Evolutionary conservation across 2,113 vertebrate species (phyloP).

Genomic region (Salvelinus fontinalis): DNA sequence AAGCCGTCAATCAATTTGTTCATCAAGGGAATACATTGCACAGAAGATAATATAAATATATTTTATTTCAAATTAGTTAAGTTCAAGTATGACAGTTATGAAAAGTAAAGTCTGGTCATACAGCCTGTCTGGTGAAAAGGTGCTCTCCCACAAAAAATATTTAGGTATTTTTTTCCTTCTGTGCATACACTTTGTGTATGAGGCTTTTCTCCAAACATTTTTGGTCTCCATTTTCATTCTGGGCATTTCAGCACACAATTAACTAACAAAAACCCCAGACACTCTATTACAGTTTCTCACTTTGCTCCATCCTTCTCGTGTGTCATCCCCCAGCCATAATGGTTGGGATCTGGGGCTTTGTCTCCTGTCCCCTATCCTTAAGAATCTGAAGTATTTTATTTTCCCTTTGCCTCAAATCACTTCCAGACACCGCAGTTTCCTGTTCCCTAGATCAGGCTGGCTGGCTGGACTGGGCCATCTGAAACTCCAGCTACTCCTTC

Average conservation of each 20-base stretch:
- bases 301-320: constrained; percentile 11
- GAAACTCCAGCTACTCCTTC: constrained; percentile 33
- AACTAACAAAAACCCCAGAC: constrained; percentile 10
- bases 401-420: constrained; percentile 75
- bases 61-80: not conserved
- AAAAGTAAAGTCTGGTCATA: not conserved
- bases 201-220: not conserved
- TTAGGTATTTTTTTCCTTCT: not conserved
- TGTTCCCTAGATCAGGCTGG: constrained; percentile 38
- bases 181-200: no score
- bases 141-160: no score
- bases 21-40: not conserved
- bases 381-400: constrained; percentile 78
- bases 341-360: constrained; percentile 49
- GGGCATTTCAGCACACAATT: constrained; percentile 3
- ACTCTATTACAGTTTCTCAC: constrained; percentile 4
- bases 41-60: not conserved
- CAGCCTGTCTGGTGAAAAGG: not conserved
- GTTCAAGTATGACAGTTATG: not conserved
- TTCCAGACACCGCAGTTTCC: constrained; percentile 77
- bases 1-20: constrained; percentile 53
- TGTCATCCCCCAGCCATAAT: constrained; percentile 23
- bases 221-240: not conserved
- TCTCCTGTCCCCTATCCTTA: constrained; percentile 56
- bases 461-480: constrained; percentile 28